Base-by-base conservation (phyloP, 2,888 invertebrate genomes). In the Hyppa rectilinea region DNA sequence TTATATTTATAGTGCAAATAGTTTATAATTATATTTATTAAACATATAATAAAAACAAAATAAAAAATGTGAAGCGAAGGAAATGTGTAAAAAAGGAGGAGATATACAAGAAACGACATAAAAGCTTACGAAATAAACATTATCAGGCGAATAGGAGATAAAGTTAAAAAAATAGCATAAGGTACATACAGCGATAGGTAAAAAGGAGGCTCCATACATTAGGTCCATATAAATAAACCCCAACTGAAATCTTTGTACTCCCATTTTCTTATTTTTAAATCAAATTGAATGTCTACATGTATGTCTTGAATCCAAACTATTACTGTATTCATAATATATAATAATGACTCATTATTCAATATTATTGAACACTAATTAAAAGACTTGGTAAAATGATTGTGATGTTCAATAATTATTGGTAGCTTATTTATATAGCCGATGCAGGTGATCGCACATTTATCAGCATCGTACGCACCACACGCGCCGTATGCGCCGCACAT, bases 1-100 rank as follows among this genome's bases (percentile, higher is more conserved):
- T 71, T 59, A 67, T 67, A 76, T 50, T 67, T 59, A 77, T 62
- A 50, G 63, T 71, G 66, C 72, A 66, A 66, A 58, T 50, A 49
- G 59, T 45, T 58, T 64, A 23, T 49, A 68, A 26, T 29, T 34
- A 68, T 45, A 61, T 29, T 31, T 40, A 56, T 34, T 26, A 56
- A 62, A 55, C 34, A 75, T 56, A 40, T 61, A 40, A 23, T 43
- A 47, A 36, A 29, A 36, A 69, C 36, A 75, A 59, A 36, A 69
- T 29, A 75, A 59, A 65, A 29, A 40, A 77, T 52, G 61, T 60
- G 9, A 78, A 60, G 73, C 63, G 36, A 43, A 63, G 49, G 47
- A 56, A 29, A 67, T 78, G 26, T 23, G 34, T 58, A 61, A 26
- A 61, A 60, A 20, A 31, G 50, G 20, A 23, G 23, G 31, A 67